Percentiles rank a stretch among this genome's conserved stretches.
Evolutionary conservation across 1,140 invertebrate genomes (phyloP).

Genomic region (Stegodyphus dumicola): DNA sequence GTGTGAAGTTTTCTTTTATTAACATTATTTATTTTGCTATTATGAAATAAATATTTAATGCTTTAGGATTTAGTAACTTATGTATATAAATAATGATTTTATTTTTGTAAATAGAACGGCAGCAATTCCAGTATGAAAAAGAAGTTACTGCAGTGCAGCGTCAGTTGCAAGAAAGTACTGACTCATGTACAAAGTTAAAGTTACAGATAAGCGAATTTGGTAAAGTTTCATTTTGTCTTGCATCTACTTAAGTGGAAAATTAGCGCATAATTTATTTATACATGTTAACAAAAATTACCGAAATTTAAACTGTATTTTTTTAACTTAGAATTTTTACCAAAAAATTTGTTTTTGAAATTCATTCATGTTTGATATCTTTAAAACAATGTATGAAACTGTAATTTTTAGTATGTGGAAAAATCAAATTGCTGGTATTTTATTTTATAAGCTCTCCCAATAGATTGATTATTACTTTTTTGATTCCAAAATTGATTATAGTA

Average conservation of each 20-base stretch:
- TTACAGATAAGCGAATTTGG: conserved; percentile 26
- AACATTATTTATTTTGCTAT: background rate
- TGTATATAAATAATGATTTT: background rate
- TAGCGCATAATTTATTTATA: no score
- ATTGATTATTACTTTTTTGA: no score
- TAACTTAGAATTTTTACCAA: no score
- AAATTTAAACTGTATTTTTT: no score
- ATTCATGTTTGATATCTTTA: no score
- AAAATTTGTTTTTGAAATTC: no score
- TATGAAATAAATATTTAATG: background rate
- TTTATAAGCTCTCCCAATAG: no score
- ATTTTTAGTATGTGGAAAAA: no score
- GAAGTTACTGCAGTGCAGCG: conserved; percentile 9
- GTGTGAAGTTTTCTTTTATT: background rate
- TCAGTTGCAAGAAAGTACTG: conserved; percentile 31
- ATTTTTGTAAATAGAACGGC: conserved; percentile 14
- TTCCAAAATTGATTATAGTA: no score
- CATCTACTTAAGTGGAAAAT: conserved; percentile 26
- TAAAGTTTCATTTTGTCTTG: background rate
- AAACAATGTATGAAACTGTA: no score
- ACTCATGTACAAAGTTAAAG: conserved; percentile 41
- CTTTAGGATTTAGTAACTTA: background rate
- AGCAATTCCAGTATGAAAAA: conserved; percentile 45
- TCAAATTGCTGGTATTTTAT: no score
- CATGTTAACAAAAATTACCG: no score